Conservation (phyloP, 2,797 vertebrate genomes). For the Stomatorhinus walkeri region DNA sequence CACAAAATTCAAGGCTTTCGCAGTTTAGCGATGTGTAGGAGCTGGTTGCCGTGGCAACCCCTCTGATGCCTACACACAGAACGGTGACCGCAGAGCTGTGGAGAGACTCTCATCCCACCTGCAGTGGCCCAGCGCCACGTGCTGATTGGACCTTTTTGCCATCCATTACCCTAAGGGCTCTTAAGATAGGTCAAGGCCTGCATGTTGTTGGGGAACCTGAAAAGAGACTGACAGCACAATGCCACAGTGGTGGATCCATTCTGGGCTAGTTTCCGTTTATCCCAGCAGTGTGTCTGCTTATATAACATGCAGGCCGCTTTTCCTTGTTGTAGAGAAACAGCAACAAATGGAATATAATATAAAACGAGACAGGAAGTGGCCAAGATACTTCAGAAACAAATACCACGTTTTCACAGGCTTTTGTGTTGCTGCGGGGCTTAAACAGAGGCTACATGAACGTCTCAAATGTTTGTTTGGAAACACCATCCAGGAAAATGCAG, state of each 20-base stretch:
- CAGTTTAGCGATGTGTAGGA: constrained; percentile 50
- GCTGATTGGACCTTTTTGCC: constrained; percentile 4
- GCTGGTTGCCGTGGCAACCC: constrained; percentile 55
- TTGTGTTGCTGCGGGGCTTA: background rate
- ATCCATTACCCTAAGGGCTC: background rate
- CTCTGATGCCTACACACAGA: constrained; percentile 29
- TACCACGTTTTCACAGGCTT: background rate
- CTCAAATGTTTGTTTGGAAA: background rate
- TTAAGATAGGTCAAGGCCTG: background rate
- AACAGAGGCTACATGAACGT: background rate
- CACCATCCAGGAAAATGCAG: background rate
- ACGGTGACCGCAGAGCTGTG: constrained; percentile 6
- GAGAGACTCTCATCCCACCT: constrained; percentile 16
- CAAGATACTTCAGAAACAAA: background rate
- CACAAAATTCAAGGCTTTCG: background rate
- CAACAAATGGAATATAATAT: background rate
- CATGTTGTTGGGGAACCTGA: background rate
- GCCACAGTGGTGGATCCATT: background rate
- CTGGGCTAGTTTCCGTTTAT: background rate
- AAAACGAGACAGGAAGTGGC: background rate
- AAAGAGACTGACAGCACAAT: background rate
- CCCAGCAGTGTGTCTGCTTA: background rate
- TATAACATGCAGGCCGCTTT: background rate
- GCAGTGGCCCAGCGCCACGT: background rate
- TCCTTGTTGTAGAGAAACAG: background rate